Percentiles rank a stretch among this genome's conserved stretches.
Conservation (phyloP, 2,888 invertebrate species). For the Ophion costatus region DNA sequence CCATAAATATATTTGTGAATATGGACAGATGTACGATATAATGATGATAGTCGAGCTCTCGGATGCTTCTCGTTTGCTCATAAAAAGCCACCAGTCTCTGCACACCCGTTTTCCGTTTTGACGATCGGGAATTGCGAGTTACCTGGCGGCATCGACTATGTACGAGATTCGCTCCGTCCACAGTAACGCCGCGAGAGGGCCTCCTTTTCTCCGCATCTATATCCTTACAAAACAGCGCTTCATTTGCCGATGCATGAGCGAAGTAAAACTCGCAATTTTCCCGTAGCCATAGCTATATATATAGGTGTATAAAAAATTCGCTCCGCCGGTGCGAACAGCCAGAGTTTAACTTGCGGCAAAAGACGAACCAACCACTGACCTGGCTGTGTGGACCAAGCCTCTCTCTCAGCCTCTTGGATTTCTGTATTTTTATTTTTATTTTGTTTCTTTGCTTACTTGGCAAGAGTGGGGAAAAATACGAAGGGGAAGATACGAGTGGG, state of each 20-base stretch:
- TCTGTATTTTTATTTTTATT: neutral
- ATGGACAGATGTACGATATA: neutral
- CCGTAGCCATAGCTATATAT: conserved; percentile 80
- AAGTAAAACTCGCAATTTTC: conserved; percentile 76
- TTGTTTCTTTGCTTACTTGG: conserved; percentile 12
- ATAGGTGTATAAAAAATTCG: conserved; percentile 24
- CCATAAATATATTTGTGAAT: neutral
- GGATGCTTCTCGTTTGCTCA: conserved; percentile 53
- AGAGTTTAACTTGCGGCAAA: conserved; percentile 24
- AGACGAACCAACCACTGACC: conserved; percentile 22
- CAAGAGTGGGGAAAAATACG: conserved; percentile 43
- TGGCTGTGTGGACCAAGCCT: neutral
- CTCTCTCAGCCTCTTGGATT: conserved; percentile 35
- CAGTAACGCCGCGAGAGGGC: conserved; percentile 52
- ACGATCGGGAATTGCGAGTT: conserved; percentile 71
- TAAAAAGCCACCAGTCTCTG: conserved; percentile 67
- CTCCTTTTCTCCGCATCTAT: conserved; percentile 5
- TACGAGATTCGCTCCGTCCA: conserved; percentile 25
- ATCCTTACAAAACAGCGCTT: conserved; percentile 36
- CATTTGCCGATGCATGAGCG: conserved; percentile 39
- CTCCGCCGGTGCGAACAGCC: conserved; percentile 73
- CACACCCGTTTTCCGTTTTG: conserved; percentile 66
- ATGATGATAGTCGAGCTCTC: conserved; percentile 30
- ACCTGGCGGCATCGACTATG: conserved; percentile 55
- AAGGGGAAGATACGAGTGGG: conserved; percentile 25